Evolutionary conservation across 1,140 invertebrate species (phyloP).

Genomic region (Drosophila ambigua): DNA sequence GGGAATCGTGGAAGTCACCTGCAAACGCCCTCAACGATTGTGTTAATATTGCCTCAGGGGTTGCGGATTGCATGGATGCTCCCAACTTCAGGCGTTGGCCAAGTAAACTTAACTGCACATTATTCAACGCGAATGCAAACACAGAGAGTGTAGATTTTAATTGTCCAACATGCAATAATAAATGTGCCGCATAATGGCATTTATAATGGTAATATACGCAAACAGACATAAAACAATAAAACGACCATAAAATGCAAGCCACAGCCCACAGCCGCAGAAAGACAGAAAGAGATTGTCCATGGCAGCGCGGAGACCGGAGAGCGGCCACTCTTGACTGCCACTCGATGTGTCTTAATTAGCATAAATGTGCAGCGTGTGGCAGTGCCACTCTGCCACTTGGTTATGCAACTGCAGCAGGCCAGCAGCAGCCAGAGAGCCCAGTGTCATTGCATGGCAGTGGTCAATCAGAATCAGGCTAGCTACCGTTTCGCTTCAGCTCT

Average conservation of each 20-base stretch:
- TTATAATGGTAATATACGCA: slow-evolving; percentile 64
- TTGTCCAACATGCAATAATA: slow-evolving; percentile 66
- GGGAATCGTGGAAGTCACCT: slow-evolving; percentile 24
- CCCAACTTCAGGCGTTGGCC: slow-evolving; percentile 21
- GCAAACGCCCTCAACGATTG: slow-evolving; percentile 25
- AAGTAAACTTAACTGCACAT: slow-evolving; percentile 43
- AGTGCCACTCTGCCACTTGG: slow-evolving; percentile 33
- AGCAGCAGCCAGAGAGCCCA: slow-evolving; percentile 8
- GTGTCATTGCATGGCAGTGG: slow-evolving; percentile 29
- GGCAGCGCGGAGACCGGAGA: too few relatives aligned
- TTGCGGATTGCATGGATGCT: slow-evolving; percentile 9
- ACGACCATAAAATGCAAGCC: slow-evolving; percentile 73
- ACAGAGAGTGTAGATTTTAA: slow-evolving; percentile 55
- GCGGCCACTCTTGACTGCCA: slow-evolving; percentile 34
- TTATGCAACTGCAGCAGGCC: slow-evolving; percentile 35
- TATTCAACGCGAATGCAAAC: slow-evolving; percentile 46
- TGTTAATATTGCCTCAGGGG: slow-evolving; percentile 38
- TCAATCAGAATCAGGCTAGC: slow-evolving; percentile 40
- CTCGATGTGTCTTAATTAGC: slow-evolving; percentile 78
- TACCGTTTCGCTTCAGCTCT: slow-evolving; percentile 25
- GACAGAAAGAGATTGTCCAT: slow-evolving; percentile 45
- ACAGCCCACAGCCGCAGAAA: slow-evolving; percentile 53
- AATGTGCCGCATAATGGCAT: slow-evolving; percentile 66
- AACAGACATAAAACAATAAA: slow-evolving; percentile 66
- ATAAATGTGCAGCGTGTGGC: slow-evolving; percentile 65